Conservation (phyloP, 2,113 vertebrate species). For the Alexandromys fortis region DNA sequence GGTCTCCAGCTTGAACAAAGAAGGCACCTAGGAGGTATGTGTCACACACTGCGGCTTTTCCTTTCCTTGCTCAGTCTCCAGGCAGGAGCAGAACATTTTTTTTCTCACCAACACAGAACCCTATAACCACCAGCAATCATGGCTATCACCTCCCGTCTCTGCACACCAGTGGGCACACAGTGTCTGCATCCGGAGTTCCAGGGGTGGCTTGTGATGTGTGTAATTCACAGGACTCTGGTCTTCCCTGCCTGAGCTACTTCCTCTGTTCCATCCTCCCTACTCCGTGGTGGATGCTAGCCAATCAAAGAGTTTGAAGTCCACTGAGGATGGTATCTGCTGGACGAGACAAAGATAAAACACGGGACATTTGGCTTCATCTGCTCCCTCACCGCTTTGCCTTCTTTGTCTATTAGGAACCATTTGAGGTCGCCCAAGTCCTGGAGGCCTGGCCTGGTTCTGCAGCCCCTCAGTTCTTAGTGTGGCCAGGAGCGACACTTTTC, state of each 20-base stretch:
- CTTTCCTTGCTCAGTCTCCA: neutral
- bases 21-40: neutral
- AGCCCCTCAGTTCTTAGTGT: neutral
- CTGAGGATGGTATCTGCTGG: no score
- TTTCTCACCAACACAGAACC: neutral
- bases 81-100: neutral
- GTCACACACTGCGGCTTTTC: rapidly evolving
- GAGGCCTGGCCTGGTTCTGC: neutral
- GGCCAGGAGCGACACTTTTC: neutral
- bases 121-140: neutral
- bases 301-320: neutral
- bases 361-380: neutral
- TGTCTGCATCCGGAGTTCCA: neutral
- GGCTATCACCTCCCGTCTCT: no score
- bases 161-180: no score
- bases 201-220: neutral
- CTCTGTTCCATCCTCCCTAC: neutral
- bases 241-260: neutral
- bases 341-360: neutral
- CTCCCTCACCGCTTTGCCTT: neutral
- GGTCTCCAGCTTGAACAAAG: neutral
- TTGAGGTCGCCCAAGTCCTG: neutral
- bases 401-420: neutral
- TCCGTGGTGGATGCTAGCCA: neutral
- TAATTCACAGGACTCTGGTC: no score